Evolutionary conservation across 2,113 vertebrate species (phyloP), one percentile per base, ranked within the genome.

Genomic region (Pterocles burchelli): DNA sequence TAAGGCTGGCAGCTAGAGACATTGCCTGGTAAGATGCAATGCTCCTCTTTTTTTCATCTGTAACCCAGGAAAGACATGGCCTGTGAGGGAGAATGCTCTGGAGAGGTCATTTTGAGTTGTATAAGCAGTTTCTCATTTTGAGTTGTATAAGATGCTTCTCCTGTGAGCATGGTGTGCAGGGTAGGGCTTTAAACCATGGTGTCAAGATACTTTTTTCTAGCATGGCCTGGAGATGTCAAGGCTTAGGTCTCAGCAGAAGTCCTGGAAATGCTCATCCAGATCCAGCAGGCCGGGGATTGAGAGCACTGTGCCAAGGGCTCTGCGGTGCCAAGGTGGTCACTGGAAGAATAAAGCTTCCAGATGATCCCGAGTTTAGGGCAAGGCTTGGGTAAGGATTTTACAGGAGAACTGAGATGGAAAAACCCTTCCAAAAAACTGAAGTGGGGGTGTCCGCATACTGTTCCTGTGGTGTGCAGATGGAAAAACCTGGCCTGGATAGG

Each of bases 231-330:
- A 83, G 14, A 43, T 52, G 26, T 58, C 57, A 75, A 71, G 28
- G 26, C 0, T 26, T 17, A 29, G 17, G 24, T 54, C 43, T 92
- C 68, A 84, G 52, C 29, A 67, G 52, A 24, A 31, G 22, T 29
- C 13, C 51, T 91, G 49, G 63, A 82, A 68, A 54, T 82, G 3
- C 13, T 59, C 21, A 14, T 46, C 16, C 18, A 70, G 26, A 24
- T 89, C 45, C 43, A 74, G 49, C 31, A 55, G 29, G 17, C 28
- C 12, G 14, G 14, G n/a, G 24, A 22, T 3, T 65, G 77, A 70
- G 38, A 1, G 3, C 19, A 2, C 17, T 57, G 18, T 0, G 4
- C 21, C 43, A n/a, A 48, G 10, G 36, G 4, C 49, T 65, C 28
- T 46, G 45, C 18, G 2, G 19, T 54, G 51, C 21, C 31, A 24